These are phyloP conservation scores for Coendou prehensilis DNA, from an alignment of 2,797 vertebrate species.

Conservation along the genomic window DNA sequence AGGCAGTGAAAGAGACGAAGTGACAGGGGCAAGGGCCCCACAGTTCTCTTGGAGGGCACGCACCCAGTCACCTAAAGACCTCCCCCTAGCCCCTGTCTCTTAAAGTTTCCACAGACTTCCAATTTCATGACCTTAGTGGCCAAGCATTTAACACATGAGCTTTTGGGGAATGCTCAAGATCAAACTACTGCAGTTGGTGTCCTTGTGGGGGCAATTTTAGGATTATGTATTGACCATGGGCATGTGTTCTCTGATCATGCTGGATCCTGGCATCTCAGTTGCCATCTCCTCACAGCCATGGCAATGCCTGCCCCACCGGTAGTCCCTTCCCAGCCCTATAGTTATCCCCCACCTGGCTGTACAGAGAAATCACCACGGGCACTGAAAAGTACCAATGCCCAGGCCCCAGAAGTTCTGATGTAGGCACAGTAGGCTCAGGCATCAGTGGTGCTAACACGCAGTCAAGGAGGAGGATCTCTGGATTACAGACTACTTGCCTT, in stretches of 20 bases:
- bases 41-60: background rate
- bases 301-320: rapidly evolving
- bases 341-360: background rate
- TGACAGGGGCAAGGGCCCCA: background rate
- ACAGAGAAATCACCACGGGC: background rate
- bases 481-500: background rate
- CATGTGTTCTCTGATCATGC: conserved; percentile 4
- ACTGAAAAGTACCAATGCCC: background rate
- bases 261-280: background rate
- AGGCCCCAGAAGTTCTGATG: background rate
- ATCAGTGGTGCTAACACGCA: background rate
- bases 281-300: background rate
- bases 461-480: background rate
- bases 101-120: background rate
- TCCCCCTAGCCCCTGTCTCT: background rate
- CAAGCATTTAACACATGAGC: background rate
- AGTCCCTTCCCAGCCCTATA: background rate
- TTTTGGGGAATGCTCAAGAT: background rate
- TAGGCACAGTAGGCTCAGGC: background rate
- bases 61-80: background rate
- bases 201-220: background rate
- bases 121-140: background rate
- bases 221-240: background rate
- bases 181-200: background rate
- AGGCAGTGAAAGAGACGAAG: background rate